These are phyloP conservation scores for Dysmachus trigonus DNA, from an alignment of 2,888 invertebrate genomes.

Conservation along the genomic window DNA sequence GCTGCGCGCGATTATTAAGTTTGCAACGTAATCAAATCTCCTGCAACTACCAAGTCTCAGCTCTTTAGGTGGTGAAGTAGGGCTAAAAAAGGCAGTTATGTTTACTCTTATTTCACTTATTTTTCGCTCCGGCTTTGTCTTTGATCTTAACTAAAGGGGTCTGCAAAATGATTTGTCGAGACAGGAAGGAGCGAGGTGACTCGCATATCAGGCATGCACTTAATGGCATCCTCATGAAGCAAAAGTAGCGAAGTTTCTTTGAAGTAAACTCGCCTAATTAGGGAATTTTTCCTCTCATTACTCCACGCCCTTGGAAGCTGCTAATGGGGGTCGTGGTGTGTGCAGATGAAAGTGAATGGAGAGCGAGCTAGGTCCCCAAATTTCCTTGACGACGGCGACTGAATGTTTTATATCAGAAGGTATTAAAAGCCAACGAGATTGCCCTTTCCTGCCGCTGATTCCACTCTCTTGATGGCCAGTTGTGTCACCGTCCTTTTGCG, in stretches of 20 bases:
- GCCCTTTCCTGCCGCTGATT: neutral
- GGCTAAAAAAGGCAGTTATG: neutral
- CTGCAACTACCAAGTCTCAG: neutral
- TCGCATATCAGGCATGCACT: neutral
- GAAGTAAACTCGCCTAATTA: constrained; percentile 26
- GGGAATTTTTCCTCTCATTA: constrained; percentile 19
- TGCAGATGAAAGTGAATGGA: constrained; percentile 11
- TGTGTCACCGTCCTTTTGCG: neutral
- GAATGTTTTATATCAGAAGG: neutral
- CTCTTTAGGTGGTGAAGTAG: neutral
- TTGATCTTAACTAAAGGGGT: neutral
- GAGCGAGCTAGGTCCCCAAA: neutral
- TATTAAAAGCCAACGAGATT: neutral
- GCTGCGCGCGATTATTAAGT: neutral
- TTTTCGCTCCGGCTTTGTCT: neutral
- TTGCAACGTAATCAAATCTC: neutral
- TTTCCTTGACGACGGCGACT: neutral
- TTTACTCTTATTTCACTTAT: neutral
- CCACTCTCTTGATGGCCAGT: neutral
- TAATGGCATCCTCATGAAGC: neutral
- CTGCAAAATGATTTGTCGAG: neutral
- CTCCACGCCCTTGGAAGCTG: neutral
- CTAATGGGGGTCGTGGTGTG: neutral
- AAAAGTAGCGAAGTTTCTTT: neutral
- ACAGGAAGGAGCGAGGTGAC: neutral